Evolutionary conservation across 2,888 invertebrate genomes (phyloP).

Genomic region (Colletes collaris): DNA sequence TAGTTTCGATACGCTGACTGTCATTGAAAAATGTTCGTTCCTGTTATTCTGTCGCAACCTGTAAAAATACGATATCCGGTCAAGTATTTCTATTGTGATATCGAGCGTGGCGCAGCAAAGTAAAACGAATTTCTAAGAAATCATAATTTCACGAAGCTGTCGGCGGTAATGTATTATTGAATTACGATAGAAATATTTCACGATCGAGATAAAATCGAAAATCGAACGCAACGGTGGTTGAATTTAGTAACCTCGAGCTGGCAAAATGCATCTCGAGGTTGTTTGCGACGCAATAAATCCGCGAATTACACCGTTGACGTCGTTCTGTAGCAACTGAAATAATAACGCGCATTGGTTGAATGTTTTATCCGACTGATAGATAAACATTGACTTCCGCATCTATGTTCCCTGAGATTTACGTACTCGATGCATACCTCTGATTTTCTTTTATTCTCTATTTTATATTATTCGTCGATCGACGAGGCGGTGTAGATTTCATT

Average conservation of each 20-base stretch:
- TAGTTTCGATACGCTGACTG: too few species aligned
- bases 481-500: neutral
- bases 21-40: too few species aligned
- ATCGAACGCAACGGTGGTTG: conserved; percentile 8
- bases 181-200: conserved; percentile 5
- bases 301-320: conserved; percentile 44
- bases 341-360: conserved; percentile 27
- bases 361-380: conserved; percentile 38
- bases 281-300: conserved; percentile 40
- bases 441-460: neutral
- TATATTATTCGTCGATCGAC: neutral
- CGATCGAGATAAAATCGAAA: conserved; percentile 1
- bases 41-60: too few species aligned
- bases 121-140: neutral
- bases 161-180: neutral
- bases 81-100: neutral
- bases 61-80: too few species aligned
- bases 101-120: neutral
- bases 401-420: neutral
- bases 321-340: conserved; percentile 45
- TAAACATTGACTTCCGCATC: conserved; percentile 24
- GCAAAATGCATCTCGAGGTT: conserved; percentile 29
- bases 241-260: neutral
- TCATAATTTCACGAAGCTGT: neutral
- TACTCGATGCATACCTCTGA: neutral